These are phyloP conservation scores for Episyrphus balteatus DNA, from an alignment of 1,140 invertebrate species.

Conservation along the genomic window DNA sequence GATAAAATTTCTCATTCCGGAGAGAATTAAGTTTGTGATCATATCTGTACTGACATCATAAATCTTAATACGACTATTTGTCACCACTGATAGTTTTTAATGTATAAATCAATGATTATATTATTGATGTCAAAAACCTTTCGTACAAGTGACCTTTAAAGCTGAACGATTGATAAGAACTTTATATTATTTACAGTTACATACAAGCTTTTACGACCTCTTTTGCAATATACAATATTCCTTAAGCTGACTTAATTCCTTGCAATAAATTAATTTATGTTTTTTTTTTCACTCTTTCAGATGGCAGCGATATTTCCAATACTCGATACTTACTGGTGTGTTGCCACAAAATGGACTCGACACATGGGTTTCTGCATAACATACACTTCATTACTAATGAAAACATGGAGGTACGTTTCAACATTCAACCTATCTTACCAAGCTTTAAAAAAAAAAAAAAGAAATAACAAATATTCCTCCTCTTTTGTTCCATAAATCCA, in stretches of 20 bases:
- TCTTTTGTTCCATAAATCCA: neutral
- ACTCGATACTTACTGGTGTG: constrained; percentile 66
- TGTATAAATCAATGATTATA: no score
- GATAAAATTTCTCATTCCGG: no score
- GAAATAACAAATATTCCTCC: neutral
- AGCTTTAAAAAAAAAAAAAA: neutral
- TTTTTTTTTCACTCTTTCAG: constrained; percentile 39
- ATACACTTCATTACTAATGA: constrained; percentile 82
- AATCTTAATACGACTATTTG: no score
- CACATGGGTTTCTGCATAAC: constrained; percentile 86
- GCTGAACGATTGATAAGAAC: no score
- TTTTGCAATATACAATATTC: neutral
- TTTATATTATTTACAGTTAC: no score
- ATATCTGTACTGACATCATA: no score
- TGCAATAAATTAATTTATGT: neutral
- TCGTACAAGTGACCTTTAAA: no score
- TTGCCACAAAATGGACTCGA: constrained; percentile 81
- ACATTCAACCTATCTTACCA: neutral
- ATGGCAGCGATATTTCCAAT: constrained; percentile 85
- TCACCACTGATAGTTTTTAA: no score
- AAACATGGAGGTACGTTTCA: constrained; percentile 70
- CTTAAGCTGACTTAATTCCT: neutral
- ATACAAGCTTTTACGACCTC: no score
- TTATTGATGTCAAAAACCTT: no score
- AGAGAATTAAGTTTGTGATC: no score